These are phyloP conservation scores for Trididemnum miniatum DNA, from an alignment of 23 tunicate species.

Conservation along the genomic window DNA sequence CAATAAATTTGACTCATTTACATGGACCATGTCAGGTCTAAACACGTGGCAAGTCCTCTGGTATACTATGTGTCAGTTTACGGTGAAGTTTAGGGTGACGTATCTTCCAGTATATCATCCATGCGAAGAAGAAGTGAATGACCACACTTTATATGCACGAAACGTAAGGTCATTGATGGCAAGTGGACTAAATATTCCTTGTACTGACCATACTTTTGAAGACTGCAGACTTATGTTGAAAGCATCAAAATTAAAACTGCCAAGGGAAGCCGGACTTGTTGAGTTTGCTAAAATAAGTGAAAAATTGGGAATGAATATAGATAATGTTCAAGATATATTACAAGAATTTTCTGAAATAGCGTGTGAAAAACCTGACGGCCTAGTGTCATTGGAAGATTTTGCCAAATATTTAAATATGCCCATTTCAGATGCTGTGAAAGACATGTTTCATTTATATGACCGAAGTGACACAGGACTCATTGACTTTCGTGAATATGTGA, in stretches of 20 bases:
- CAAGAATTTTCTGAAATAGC: constrained; percentile 60
- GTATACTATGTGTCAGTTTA: constrained; percentile 63
- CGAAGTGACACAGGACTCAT: constrained; percentile 46
- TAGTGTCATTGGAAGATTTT: constrained; percentile 56
- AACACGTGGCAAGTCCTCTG: constrained; percentile 41
- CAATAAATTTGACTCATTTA: constrained; percentile 39
- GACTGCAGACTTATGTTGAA: constrained; percentile 68
- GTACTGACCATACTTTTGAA: constrained; percentile 68
- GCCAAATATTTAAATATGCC: constrained; percentile 54
- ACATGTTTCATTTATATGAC: constrained; percentile 73
- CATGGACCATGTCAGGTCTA: constrained; percentile 52
- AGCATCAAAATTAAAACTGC: constrained; percentile 46
- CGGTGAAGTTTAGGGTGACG: constrained; percentile 18
- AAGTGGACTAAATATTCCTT: constrained; percentile 32
- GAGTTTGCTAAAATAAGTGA: constrained; percentile 63
- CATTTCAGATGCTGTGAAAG: constrained; percentile 48
- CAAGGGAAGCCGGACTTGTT: constrained; percentile 63
- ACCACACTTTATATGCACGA: constrained; percentile 64
- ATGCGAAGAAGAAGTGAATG: constrained; percentile 34
- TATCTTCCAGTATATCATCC: constrained; percentile 78
- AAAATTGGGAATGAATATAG: constrained; percentile 50
- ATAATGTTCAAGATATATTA: constrained; percentile 41
- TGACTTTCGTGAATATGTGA: constrained; percentile 78
- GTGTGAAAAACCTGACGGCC: constrained; percentile 29
- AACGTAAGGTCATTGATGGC: constrained; percentile 54